Evolutionary conservation across 2,113 vertebrate genomes (phyloP).

Genomic region (Megaceryle torquata): DNA sequence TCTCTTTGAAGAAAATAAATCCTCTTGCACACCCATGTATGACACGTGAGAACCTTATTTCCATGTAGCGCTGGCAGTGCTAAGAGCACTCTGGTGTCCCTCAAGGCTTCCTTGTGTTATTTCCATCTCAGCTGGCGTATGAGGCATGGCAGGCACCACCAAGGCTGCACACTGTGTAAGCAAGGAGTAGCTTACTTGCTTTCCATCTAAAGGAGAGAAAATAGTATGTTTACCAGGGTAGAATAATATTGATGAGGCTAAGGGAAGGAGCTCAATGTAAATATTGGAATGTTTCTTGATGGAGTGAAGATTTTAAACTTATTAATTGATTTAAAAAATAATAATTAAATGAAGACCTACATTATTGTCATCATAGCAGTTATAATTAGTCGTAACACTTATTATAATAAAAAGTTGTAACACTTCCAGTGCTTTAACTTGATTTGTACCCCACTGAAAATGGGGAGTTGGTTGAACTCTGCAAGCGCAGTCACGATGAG

Average conservation of each 20-base stretch:
- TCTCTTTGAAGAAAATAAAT: not conserved
- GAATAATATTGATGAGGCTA: not conserved
- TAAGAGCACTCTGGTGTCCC: not conserved
- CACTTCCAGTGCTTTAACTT: not conserved
- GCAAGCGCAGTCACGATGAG: accelerated
- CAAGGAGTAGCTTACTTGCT: not conserved
- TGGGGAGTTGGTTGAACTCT: not conserved
- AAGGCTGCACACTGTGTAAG: not conserved
- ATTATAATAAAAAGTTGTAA: not conserved
- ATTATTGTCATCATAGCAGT: not conserved
- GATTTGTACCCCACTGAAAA: not conserved
- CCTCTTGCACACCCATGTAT: not conserved
- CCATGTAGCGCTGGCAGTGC: not conserved
- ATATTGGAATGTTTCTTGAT: not conserved
- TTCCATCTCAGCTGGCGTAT: not conserved
- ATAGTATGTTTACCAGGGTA: not conserved
- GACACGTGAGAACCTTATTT: accelerated
- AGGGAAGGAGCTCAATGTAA: not conserved
- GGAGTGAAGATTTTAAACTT: not conserved
- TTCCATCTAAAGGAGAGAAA: not conserved
- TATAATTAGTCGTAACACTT: not conserved
- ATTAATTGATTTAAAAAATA: not conserved
- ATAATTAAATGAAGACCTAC: not conserved
- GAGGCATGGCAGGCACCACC: not conserved
- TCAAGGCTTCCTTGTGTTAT: not conserved